Evolutionary conservation across 2,797 vertebrate genomes (phyloP).

Genomic region (Eurystomus glaucurus): DNA sequence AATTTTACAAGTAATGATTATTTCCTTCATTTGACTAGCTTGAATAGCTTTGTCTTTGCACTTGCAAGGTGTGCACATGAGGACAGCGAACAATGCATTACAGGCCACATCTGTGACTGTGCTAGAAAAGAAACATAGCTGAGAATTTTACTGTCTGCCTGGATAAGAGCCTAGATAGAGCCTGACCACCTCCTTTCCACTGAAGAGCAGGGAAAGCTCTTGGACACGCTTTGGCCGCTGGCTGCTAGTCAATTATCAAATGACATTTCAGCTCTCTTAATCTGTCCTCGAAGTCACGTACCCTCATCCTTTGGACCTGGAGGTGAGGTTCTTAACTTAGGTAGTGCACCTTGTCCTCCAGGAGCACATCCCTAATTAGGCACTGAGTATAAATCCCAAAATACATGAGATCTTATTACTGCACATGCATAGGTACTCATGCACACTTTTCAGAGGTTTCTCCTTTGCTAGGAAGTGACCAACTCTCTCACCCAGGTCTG

Average conservation of each 20-base stretch:
- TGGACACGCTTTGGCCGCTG: accelerated
- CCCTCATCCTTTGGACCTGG: neutral
- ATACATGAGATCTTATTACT: neutral
- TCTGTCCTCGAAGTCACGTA: neutral
- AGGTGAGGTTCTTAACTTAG: neutral
- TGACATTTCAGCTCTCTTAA: neutral
- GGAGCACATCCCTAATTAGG: accelerated
- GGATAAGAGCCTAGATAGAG: neutral
- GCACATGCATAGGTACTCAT: accelerated
- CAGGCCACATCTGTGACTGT: neutral
- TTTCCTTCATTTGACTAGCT: constrained; percentile 18
- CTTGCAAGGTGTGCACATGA: neutral
- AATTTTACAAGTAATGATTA: constrained; percentile 60
- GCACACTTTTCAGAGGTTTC: neutral
- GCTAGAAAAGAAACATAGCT: neutral
- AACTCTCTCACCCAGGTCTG: neutral
- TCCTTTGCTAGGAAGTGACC: neutral
- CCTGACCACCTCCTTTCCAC: neutral
- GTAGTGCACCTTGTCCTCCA: neutral
- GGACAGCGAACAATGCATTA: neutral
- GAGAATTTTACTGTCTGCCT: neutral
- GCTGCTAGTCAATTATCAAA: neutral
- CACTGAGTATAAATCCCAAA: neutral
- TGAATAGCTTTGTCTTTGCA: constrained; percentile 21
- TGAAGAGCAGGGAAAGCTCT: neutral